phyloP scores from a whole-genome alignment of 2,888 invertebrate species.

The Acheta domesticus region DNA sequence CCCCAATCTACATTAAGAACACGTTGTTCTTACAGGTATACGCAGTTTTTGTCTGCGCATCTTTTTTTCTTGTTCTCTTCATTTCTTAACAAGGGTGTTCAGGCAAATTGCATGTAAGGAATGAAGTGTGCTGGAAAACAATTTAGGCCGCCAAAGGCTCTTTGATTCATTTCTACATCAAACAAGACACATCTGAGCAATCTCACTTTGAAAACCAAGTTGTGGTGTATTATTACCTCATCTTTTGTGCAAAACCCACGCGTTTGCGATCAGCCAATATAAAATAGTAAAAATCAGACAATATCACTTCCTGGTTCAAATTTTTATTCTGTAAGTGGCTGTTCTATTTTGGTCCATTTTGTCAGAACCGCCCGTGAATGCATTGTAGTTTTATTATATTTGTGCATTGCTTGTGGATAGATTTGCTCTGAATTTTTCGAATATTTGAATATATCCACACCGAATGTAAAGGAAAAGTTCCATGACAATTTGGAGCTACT shows the following conservation, averaged over 20 bases:
- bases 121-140: neutral
- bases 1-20: too few species aligned
- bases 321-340: neutral
- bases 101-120: too few species aligned
- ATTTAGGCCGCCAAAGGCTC: neutral
- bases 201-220: neutral
- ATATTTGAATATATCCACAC: too few species aligned
- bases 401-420: too few species aligned
- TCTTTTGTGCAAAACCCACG: neutral
- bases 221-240: neutral
- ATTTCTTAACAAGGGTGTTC: too few species aligned
- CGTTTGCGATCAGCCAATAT: neutral
- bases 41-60: too few species aligned
- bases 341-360: neutral
- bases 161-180: neutral
- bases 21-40: too few species aligned
- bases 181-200: neutral
- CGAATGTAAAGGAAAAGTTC: too few species aligned
- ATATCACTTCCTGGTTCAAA: neutral
- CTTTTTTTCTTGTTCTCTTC: too few species aligned
- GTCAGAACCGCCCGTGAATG: neutral
- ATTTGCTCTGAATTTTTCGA: too few species aligned
- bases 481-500: too few species aligned
- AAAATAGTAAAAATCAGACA: neutral
- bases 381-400: neutral